These are phyloP conservation scores for Onychorhynchus coronatus DNA, from an alignment of 2,113 vertebrate genomes.

Conservation along the genomic window DNA sequence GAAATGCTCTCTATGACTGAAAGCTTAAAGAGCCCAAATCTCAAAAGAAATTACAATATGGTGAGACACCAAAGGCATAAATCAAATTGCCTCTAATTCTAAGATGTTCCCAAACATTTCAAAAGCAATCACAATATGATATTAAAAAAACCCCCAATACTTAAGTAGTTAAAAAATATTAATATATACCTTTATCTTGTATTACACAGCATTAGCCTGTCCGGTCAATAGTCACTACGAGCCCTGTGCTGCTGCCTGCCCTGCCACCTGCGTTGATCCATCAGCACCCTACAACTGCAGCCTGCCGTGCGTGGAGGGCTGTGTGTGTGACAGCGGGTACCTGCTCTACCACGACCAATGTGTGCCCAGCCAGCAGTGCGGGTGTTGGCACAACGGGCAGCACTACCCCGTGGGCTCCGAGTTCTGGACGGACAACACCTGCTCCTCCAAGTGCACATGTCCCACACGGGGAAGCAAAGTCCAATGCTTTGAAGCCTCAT, in stretches of 20 bases:
- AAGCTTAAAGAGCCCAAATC: not conserved
- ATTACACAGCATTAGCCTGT: conserved; percentile 29
- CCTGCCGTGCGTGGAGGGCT: conserved; percentile 8
- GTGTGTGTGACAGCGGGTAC: conserved; percentile 43
- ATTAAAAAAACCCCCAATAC: accelerated
- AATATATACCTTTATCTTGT: not conserved
- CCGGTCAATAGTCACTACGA: conserved; percentile 33
- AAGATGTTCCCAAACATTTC: not conserved
- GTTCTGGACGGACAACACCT: conserved; percentile 77
- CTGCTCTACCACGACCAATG: conserved; percentile 33
- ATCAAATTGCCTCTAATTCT: accelerated
- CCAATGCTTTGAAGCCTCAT: conserved; percentile 66
- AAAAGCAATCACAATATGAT: not conserved
- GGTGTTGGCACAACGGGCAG: conserved; percentile 52
- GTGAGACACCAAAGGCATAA: accelerated
- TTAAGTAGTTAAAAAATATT: not conserved
- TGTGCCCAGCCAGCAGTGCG: conserved; percentile 44
- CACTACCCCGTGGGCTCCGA: conserved; percentile 58
- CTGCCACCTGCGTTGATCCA: conserved; percentile 39
- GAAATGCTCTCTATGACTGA: not conserved
- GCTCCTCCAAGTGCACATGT: conserved; percentile 74
- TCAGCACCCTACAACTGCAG: not conserved
- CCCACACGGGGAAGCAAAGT: conserved; percentile 60
- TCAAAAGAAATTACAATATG: not conserved
- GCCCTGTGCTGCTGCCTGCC: conserved; percentile 55